Evolutionary conservation across 2,113 vertebrate genomes (phyloP), one percentile per base, ranked within the genome.

Genomic region (Rhinolophus sinicus): DNA sequence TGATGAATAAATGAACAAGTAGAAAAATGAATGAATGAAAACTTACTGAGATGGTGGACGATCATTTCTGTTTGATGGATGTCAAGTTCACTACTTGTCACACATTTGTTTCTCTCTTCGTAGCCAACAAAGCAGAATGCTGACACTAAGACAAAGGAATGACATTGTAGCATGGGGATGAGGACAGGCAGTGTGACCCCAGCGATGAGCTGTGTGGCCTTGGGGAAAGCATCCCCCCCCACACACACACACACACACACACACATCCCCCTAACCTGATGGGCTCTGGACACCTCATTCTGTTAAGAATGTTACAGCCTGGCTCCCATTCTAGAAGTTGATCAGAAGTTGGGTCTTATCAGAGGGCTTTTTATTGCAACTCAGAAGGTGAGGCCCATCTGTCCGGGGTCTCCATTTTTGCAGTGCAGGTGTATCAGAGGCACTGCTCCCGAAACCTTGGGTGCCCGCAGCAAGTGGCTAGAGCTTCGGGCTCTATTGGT

Each of bases 111-210:
- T 44, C 18, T 64, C 3, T 54, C 21, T 82, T 60, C 6, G 0
- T 5, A 65, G 33, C 28, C 47, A 47, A 44, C 75, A 73, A 35
- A 56, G 35, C 33, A 78, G 35, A 58, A 15, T 24, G 50, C 8
- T 47, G 9, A 18, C 40, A 30, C 44, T 22, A 8, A 73, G 73
- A 28, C 16, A 40, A 9, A 50, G 50, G 35, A 69, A 6, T 4
- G 60, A 0, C 16, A 0, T 6, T 2, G 26, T 26, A 21, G 24
- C 47, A 2, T 22, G n/a, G 56, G 13, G 3, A 4, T 12, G 24
- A 44, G 50, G 19, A 19, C 11, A 3, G 16, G 40, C 7, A 8
- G 10, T 30, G 44, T 35, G n/a, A 33, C 24, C 47, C 58, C 69
- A 19, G 6, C 0, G 1, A 26, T 14, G 24, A 64, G 40, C 64